Evolutionary conservation across 2,113 vertebrate genomes (phyloP).

Genomic region (Bubo bubo): DNA sequence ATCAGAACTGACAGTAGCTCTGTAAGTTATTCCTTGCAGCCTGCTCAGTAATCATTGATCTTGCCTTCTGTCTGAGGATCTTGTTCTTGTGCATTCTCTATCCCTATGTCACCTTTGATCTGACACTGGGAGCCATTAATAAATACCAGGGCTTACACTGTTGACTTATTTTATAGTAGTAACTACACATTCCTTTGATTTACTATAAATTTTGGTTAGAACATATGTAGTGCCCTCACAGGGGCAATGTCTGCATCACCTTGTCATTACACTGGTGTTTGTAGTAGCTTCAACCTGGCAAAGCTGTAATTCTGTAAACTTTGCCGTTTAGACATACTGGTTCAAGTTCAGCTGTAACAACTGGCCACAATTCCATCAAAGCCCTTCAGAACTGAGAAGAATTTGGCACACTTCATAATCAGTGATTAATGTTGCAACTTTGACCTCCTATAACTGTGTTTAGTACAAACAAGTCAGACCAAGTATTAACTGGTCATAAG

Average conservation of each 20-base stretch:
- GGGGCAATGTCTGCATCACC: background rate
- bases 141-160: conserved; percentile 17
- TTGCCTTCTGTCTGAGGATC: background rate
- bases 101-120: background rate
- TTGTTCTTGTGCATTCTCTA: background rate
- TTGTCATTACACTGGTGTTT: background rate
- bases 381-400: background rate
- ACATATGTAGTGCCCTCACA: background rate
- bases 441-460: background rate
- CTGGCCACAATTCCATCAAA: background rate
- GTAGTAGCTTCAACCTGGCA: background rate
- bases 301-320: conserved; percentile 20
- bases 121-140: background rate
- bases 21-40: background rate
- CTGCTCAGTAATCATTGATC: background rate
- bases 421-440: background rate
- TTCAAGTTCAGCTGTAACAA: background rate
- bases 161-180: background rate
- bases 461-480: background rate
- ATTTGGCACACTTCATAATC: background rate
- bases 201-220: background rate
- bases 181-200: conserved; percentile 31
- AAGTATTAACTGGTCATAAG: background rate
- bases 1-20: background rate
- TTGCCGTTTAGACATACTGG: background rate